Conservation (phyloP, 1,140 invertebrate genomes). For the Homarus americanus region DNA sequence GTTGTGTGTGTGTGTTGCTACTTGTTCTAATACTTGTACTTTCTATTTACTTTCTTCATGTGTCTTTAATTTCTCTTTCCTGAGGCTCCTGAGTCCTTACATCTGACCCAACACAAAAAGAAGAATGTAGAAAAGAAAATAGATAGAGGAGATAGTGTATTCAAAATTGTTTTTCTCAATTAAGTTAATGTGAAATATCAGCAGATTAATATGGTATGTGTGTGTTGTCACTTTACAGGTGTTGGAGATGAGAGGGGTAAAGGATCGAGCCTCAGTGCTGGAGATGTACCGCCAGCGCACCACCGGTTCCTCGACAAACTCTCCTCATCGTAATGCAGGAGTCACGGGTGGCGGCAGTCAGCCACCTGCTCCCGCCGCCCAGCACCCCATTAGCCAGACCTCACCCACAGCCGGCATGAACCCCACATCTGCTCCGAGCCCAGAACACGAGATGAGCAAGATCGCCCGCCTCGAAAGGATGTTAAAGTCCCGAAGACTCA, state of each 20-base stretch:
- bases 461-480: slow-evolving; percentile 72
- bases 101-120: too few relatives aligned
- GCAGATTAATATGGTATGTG: too few relatives aligned
- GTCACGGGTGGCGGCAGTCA: neutral
- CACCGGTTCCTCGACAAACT: slow-evolving; percentile 12
- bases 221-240: too few relatives aligned
- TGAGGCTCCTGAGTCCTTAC: too few relatives aligned
- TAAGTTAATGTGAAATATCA: too few relatives aligned
- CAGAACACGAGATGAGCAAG: slow-evolving; percentile 72
- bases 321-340: slow-evolving; percentile 12
- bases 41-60: too few relatives aligned
- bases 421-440: slow-evolving; percentile 28
- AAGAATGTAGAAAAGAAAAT: too few relatives aligned
- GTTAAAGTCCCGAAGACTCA: slow-evolving; percentile 71
- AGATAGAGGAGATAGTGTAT: too few relatives aligned
- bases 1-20: too few relatives aligned
- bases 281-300: slow-evolving; percentile 71
- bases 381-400: neutral
- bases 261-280: slow-evolving; percentile 65
- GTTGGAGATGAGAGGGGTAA: slow-evolving; percentile 69
- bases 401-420: neutral
- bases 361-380: neutral
- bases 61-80: too few relatives aligned
- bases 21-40: too few relatives aligned
- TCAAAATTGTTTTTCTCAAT: too few relatives aligned